Evolutionary conservation across 1,140 invertebrate genomes (phyloP).

Genomic region (Colletes latitarsis): DNA sequence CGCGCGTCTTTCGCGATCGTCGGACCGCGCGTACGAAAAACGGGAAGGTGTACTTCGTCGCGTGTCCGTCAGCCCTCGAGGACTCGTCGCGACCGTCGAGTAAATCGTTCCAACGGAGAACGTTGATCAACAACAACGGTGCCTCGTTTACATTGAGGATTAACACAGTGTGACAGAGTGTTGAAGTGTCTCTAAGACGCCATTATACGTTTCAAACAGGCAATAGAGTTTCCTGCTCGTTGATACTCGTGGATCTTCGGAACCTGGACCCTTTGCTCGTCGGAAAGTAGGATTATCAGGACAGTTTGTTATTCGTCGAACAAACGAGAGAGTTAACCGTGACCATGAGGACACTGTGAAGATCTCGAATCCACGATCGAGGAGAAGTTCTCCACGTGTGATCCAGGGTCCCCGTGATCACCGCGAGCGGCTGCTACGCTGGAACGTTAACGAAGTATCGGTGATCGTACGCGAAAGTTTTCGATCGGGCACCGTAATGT

Average conservation of each 20-base stretch:
- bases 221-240: background rate
- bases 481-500: background rate
- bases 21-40: conserved; percentile 75
- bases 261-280: too few relatives aligned
- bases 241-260: background rate
- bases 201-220: background rate
- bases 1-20: conserved; percentile 80
- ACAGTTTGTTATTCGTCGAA: background rate
- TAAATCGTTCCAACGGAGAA: too few relatives aligned
- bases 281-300: background rate
- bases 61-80: conserved; percentile 46
- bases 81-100: background rate
- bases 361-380: background rate
- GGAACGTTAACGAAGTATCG: background rate
- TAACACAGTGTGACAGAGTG: background rate
- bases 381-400: background rate
- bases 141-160: background rate
- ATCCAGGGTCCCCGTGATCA: background rate
- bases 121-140: background rate
- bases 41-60: conserved; percentile 59
- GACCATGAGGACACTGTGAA: background rate
- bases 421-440: background rate
- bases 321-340: too few relatives aligned
- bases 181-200: background rate
- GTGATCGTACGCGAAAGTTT: background rate